Base-by-base conservation (phyloP, 2,797 vertebrate species). In the Ctenopoma multispine region DNA sequence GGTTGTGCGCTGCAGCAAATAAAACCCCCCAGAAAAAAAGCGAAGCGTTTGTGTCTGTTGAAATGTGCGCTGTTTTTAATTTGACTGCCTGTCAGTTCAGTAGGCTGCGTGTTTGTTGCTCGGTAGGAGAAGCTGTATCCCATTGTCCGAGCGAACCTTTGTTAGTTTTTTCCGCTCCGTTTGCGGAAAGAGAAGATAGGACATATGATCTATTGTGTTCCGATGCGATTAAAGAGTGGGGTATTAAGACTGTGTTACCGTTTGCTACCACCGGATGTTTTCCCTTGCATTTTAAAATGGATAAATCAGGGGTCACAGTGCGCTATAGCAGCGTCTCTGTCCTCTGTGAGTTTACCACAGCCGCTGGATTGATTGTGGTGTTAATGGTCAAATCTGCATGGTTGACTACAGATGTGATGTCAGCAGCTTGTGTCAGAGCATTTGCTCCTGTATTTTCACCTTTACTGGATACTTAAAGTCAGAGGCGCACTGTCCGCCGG, bases 1-100 rank as follows among this genome's bases (percentile, higher is more conserved):
- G 4, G 15, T 29, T 24, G 55, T 64, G 78, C 78, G 60, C 80
- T 80, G 82, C 82, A 69, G 84, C 68, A 58, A 20, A 58, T 21
- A 29, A 7, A 20, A 21, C n/a, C n/a, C n/a, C n/a, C n/a, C n/a
- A 29, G 4, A n/a, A 51, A 20, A 18, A 29, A 21, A 21, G 23
- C n/a, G 13, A 4, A 34, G 72, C 72, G 65, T 38, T n/a, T 29
- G 34, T 61, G 51, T 66, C 68, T 3, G 5, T 62, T 53, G 51
- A 48, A 20, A n/a, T 7, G 27, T 1, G 29, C 27, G 58, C 14
- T 69, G 40, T 6, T 34, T 4, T 43, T 5, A 13, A 38, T 13
- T 34, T 34, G 9, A 34, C 34, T 53, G 18, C n/a, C 58, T 57
- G 66, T 53, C 43, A 21, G 3, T 59, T 63, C n/a, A 29, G 48